Conservation (phyloP, 1,140 invertebrate genomes). For the Branchinecta lindahli region DNA sequence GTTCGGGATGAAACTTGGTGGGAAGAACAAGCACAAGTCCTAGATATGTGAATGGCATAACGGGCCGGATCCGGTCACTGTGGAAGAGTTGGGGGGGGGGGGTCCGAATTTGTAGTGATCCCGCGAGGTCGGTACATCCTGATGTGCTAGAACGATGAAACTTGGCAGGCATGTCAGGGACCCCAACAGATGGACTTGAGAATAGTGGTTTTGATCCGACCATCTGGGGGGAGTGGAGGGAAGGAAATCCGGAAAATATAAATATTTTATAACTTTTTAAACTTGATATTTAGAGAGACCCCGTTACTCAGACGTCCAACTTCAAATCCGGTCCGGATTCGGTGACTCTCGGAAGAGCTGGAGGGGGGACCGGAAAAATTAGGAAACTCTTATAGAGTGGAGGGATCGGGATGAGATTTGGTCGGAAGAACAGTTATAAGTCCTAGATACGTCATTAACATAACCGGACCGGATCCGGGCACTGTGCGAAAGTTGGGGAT, state of each 20-base stretch:
- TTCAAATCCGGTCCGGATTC: neutral
- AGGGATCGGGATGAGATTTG: neutral
- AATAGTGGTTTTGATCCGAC: no score
- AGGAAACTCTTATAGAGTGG: neutral
- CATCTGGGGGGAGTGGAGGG: no score
- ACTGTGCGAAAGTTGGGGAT: no score
- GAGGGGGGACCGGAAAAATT: neutral
- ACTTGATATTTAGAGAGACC: neutral
- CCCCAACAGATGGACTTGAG: no score
- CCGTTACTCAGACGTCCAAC: neutral
- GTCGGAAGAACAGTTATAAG: neutral
- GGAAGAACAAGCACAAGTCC: neutral
- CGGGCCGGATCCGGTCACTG: neutral
- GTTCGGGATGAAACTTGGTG: neutral
- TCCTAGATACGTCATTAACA: no score
- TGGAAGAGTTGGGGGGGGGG: conserved; percentile 7
- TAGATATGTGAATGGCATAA: neutral
- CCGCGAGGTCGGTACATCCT: no score
- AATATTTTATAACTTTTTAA: neutral
- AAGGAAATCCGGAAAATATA: no score
- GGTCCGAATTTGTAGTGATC: no score
- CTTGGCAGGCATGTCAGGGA: no score
- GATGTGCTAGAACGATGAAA: no score
- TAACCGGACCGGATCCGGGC: no score
- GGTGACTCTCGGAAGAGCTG: neutral